These are phyloP conservation scores for Gasterosteus aculeatus DNA, from an alignment of 2,113 vertebrate species.

Conservation along the genomic window DNA sequence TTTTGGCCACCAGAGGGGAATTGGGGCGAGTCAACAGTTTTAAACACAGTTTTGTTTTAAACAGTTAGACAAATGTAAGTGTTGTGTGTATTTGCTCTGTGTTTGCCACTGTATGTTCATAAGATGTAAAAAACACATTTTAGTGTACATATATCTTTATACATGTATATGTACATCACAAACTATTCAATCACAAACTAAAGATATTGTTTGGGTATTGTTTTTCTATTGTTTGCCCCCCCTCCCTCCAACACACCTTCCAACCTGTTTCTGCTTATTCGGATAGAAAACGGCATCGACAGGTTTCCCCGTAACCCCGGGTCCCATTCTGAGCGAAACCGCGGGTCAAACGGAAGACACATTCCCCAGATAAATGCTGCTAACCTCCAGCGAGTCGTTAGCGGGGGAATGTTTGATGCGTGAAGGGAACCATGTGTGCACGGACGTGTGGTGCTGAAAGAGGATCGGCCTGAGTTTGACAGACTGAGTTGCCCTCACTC, in stretches of 20 bases:
- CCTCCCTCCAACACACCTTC: neutral
- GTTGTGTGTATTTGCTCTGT: neutral
- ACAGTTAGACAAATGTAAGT: neutral
- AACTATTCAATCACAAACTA: no score
- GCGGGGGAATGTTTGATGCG: constrained; percentile 61
- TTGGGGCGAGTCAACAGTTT: neutral
- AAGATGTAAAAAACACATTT: no score
- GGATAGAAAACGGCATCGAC: constrained; percentile 51
- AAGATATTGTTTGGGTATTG: no score
- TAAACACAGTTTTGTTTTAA: no score
- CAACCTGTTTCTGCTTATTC: constrained; percentile 39
- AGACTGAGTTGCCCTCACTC: constrained; percentile 31
- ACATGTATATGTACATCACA: no score
- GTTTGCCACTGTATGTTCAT: neutral
- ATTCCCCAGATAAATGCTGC: constrained; percentile 48
- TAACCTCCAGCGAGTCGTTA: constrained; percentile 70
- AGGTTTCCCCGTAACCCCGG: constrained; percentile 19
- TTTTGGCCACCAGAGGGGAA: neutral
- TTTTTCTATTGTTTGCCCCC: neutral
- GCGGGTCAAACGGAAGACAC: constrained; percentile 64
- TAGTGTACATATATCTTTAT: no score
- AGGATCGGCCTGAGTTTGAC: constrained; percentile 46
- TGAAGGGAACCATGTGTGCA: constrained; percentile 68
- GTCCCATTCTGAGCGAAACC: constrained; percentile 46
- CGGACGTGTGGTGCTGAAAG: constrained; percentile 61